Base-by-base conservation (phyloP, 2,888 invertebrate genomes). In the Salticus scenicus region DNA sequence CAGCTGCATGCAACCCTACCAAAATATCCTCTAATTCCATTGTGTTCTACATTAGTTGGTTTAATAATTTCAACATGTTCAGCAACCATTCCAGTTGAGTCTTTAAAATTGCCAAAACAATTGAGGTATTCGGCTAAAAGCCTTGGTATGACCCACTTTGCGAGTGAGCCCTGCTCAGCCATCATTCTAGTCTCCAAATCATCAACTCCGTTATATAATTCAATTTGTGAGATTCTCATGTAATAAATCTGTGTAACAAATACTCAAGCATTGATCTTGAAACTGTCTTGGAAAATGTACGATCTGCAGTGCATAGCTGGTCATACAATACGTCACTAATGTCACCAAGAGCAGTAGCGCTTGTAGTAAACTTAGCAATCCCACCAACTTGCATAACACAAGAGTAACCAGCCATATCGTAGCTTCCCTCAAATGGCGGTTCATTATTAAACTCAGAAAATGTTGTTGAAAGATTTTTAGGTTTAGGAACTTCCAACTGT, bases 311-410 rank as follows among this genome's bases (percentile, higher is more conserved):
- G 17, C 31, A 31, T 2, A 67, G 5, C 31, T 67, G 67, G 17
- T 67, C 12, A 20, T 67, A 67, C 0, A 67, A 0, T 4, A 67
- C 31, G 7, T 67, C 67, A 0, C 1, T 31, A 0, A 67, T 31
- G 1, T 67, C 31, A 30, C 31, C 31, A 12, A 67, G 67, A 1
- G 31, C 67, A 0, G 7, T 0, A 5, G 67, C 67, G 17, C 31
- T 30, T 0, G 67, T 30, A 0, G 31, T 30, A 1, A 67, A 67
- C n/a, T 17, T 30, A 7, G 66, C 66, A 1, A 30, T 31, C 1
- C 66, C 66, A 66, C 66, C 66, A 30, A 66, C n/a, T 31, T 66
- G 66, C 66, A 66, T 30, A 1, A 30, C 31, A 17, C 66, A 30
- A 31, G 66, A 28, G 17, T 66, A 66, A 12, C 17, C 31, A 31